Evolutionary conservation across 2,888 invertebrate species (phyloP), one percentile per base, ranked within the genome.

Genomic region (Lordiphosa fenestrarum): DNA sequence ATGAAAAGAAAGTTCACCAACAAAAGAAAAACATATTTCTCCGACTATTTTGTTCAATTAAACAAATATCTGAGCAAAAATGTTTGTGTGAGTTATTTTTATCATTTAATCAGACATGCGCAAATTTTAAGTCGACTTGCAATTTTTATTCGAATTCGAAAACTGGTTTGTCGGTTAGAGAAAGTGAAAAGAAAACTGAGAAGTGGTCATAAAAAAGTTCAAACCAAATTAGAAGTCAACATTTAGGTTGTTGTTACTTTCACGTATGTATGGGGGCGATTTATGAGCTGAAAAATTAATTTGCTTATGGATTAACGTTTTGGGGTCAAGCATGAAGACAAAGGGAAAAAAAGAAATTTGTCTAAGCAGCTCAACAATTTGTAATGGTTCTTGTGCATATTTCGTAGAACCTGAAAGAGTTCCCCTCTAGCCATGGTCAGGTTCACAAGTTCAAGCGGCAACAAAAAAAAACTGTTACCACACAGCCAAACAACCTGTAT

Each of bases 151-250:
- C 69, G 33, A 21, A 78, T 78, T 58, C 10, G 40, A 58, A 66
- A 78, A 78, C 78, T 58, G 73, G 83, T 82, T 78, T 72, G 73
- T 51, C 80, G 78, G 13, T 15, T 13, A 81, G 84, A 85, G 84
- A 84, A 84, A 84, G 84, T 84, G 81, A 76, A 80, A 64, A 73
- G 84, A 84, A 82, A 82, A 73, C 54, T 64, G 44, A 73, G 65
- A 73, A 82, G 73, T 59, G 71, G 80, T 60, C 54, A 84, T 78
- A 70, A 78, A 30, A 80, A 75, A 73, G 75, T 72, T 81, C 69
- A 73, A 70, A 69, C 76, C 81, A 76, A 76, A 84, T 84, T 84
- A 81, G 81, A 84, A 84, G 84, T 67, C 69, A 72, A 73, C 72
- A 82, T 80, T 61, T 65, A 67, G 80, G 65, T 70, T 71, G 73